Base-by-base conservation (phyloP, 2,113 vertebrate genomes). In the Zapus hudsonius region DNA sequence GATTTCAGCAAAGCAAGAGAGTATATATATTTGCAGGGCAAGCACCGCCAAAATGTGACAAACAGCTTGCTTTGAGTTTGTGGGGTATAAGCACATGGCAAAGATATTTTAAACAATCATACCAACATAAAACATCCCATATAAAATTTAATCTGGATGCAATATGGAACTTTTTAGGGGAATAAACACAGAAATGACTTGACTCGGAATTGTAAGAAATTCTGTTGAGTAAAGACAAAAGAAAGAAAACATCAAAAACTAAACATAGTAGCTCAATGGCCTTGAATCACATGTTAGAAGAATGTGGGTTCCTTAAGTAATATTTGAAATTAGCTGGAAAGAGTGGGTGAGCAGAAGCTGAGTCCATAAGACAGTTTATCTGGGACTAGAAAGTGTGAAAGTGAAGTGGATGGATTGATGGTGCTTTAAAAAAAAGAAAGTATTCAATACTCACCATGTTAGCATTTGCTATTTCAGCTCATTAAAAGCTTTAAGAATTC, bases 1-100 rank as follows among this genome's bases (percentile, higher is more conserved):
- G 84, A 55, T 82, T 96, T 93, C 73, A 82, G 76, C 44, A 91
- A 84, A 92, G 78, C n/a, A 44, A 91, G 22, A 92, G 42, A 90
- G 8, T 61, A 1, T 86, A 52, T 96, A 12, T 94, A 89, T 96
- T 94, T 97, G 95, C 89, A 94, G 44, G 61, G 61, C 29, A 92
- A 94, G 69, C 31, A 82, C 47, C 78, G 79, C 33, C 84, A 76
- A 75, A 96, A 82, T 66, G 52, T 89, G 33, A 66, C 89, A 85
- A 94, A 61, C 25, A 82, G 31, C 10, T 31, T 52, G 44, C 57
- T 79, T 9, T 72, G 44, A 66, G 19, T 75, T 80, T 69, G 23
- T 79, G 31, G 66, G 84, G 61, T 29, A 87, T 2, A 44, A 92
- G 3, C 82, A 15, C 8, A 4, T 59, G 33, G 29, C 52, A 69